Evolutionary conservation across 2,797 vertebrate genomes (phyloP), one percentile per base, ranked within the genome.

Genomic region (Muscicapa striata): DNA sequence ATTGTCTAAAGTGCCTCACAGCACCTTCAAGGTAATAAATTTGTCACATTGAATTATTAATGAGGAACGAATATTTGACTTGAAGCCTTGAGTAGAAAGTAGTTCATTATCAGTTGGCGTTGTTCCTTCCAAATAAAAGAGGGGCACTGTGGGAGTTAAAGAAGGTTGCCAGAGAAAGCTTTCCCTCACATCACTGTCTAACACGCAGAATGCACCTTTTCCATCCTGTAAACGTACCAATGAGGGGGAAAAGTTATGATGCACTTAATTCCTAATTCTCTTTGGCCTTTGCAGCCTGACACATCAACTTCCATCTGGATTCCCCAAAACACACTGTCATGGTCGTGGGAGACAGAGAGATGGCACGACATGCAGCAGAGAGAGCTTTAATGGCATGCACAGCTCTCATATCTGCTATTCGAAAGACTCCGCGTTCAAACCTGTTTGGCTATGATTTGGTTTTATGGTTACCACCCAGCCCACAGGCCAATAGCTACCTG

Each of bases 11-110:
- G 97, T 98, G 98, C 97, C 96, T 97, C 96, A 36, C 93, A 97
- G 97, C 92, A 98, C 97, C 98, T 98, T 98, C 94, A 97, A 97
- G 96, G 97, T 98, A 98, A 98, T 98, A 98, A 97, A 98, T 98
- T 98, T 98, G 97, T 98, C 97, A 98, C 96, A 77, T 94, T 98
- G 97, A 98, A 98, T 98, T 98, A 98, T 98, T 98, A 98, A 98
- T 98, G 97, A 98, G 97, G 96, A 98, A 94, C 2, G 91, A 97
- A 97, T 97, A 98, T 97, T 98, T 98, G 97, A 98, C 97, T 98
- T 94, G 84, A 92, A 94, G 94, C 91, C 93, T 95, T 97, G 98
- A 98, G 98, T 98, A 97, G 96, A 97, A 97, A 98, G 97, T 52
- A 97, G 97, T 97, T 98, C 96, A 97, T 98, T 98, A 98, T 97